Base-by-base conservation (phyloP, 1,140 invertebrate genomes). In the Rhagoletis pomonella region DNA sequence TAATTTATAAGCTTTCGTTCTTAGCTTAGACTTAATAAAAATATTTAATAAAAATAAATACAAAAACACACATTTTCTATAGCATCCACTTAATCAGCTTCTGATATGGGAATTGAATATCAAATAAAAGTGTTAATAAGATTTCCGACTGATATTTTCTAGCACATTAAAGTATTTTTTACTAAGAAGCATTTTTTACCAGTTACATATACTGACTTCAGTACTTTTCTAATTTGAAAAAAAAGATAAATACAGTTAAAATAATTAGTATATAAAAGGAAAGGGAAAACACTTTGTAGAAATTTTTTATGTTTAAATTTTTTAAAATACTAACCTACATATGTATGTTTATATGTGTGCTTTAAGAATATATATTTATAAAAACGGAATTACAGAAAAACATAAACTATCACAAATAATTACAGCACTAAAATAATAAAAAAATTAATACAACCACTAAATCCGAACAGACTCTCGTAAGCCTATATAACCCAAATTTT, bases 111-210 rank as follows among this genome's bases (percentile, higher is more conserved):
- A 73, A 73, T 73, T 73, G 67, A 73, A 73, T 73, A 73, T 3
- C 9, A 69, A 12, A 69, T 69, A 39, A 73, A 39, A 39, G 64
- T 73, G 67, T 73, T 73, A 44, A 44, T 42, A 73, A 47, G 39
- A 73, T 73, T 73, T 73, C 67, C 67, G 67, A 73, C 67, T 73
- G 67, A 73, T 73, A 73, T 73, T 73, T 73, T 47, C 67, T 73
- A 73, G 67, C 67, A 73, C 67, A 73, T 73, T 39, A 14, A 55
- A 7, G 50, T 55, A 29, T 55, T 55, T 73, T 73, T 73, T 73
- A 73, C 67, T 73, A 73, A 47, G 39, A 44, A 14, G 39, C 67
- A 73, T 73, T 73, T 29, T 73, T 73, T 73, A 47, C 42, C 44
- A 73, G 12, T 2, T 47, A 6, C 44, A 73, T 73, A 6, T 73